Base-by-base conservation (phyloP, 2,797 vertebrate genomes). In the Dicrostonyx torquatus region DNA sequence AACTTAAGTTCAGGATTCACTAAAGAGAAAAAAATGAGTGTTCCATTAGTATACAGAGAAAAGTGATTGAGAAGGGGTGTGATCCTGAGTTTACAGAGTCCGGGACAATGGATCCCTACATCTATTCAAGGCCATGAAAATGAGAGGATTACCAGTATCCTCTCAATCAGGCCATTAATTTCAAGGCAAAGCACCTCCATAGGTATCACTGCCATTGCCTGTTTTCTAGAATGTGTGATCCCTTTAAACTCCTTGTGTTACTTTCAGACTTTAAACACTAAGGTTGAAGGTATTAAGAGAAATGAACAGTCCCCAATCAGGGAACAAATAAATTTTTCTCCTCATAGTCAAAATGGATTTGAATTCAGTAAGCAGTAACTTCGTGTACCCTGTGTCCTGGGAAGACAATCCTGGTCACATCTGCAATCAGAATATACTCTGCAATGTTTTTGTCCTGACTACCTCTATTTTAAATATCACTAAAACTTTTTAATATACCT, bases 221-320 rank as follows among this genome's bases (percentile, higher is more conserved):
- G n/a, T 86, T 89, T 84, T 58, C 66, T 92, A 50, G 70, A 93
- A 93, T 73, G 31, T 86, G 68, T 12, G 83, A 2, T 94, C 26
- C 85, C 91, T 93, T 93, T 89, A 85, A 95, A 93, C 70, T 91
- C 79, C 64, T 10, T 91, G 8, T 92, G 64, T 84, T 92, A 70
- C 77, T 82, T 95, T 93, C 72, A 89, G 55, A 91, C 82, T 95
- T 91, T 89, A 95, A 79, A 92, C 87, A 83, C 90, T 93, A 92
- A 94, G 50, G 62, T 80, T 91, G 77, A 91, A 96, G 93, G 34
- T 96, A 91, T 87, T 90, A 66, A 90, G 92, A 96, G 40, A 95
- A 95, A 95, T 14, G 92, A 92, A 37, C 58, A 73, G 5, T 64
- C 72, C 77, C 79, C 12, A 95, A 88, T 91, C 60, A n/a, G 48